phyloP scores from a whole-genome alignment of 2,797 vertebrate species.

The Hybognathus amarus region DNA sequence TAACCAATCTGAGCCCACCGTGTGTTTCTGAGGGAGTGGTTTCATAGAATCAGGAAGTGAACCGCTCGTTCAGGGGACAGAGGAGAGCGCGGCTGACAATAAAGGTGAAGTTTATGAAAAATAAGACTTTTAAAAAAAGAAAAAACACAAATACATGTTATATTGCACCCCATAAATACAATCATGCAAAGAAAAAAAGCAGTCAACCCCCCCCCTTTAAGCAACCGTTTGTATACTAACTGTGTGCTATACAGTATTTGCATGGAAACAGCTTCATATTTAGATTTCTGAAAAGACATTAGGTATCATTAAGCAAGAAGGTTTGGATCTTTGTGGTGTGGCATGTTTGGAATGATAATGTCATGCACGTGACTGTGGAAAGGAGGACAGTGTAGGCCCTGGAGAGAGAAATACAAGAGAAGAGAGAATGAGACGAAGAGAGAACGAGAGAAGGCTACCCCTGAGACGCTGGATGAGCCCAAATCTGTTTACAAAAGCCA shows the following conservation, averaged over 20 bases:
- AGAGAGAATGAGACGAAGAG: constrained; percentile 15
- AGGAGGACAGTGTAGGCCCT: constrained; percentile 41
- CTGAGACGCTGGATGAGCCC: constrained; percentile 38
- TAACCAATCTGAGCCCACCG: no score
- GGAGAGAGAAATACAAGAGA: constrained; percentile 37
- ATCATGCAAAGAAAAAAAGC: no score
- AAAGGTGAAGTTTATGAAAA: no score
- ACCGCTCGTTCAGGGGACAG: no score
- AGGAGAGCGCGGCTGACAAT: no score
- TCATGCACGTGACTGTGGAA: constrained; percentile 34
- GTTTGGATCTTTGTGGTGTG: constrained; percentile 7
- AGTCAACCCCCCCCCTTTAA: no score
- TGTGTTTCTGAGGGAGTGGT: no score
- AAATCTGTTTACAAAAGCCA: constrained; percentile 48
- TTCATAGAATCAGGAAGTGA: no score
- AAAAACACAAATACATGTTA: no score
- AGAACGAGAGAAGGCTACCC: constrained; percentile 26
- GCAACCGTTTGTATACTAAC: not conserved
- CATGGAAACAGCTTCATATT: not conserved
- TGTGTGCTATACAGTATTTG: not conserved
- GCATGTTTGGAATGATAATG: constrained; percentile 29
- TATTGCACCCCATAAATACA: no score
- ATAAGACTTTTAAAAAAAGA: no score
- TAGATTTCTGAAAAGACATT: not conserved
- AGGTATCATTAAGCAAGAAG: not conserved